Conservation (phyloP, 2,113 vertebrate species). For the Salvelinus sp. region DNA sequence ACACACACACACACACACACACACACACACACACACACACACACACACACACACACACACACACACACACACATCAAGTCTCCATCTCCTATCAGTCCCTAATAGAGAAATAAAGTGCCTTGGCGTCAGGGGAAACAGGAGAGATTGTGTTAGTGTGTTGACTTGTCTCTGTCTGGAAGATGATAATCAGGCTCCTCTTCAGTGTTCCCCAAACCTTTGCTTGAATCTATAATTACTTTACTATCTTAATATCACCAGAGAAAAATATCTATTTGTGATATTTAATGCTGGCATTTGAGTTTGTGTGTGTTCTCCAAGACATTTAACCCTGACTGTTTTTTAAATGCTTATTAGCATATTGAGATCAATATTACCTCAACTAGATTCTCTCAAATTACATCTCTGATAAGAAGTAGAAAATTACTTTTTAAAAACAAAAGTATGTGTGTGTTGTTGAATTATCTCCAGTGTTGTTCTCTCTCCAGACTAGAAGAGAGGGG, state of each 20-base stretch:
- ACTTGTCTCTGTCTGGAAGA: conserved; percentile 63
- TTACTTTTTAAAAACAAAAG: neutral
- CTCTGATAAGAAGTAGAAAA: neutral
- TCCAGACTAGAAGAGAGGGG: neutral
- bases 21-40: neutral
- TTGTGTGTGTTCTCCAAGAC: neutral
- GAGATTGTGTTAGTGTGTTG: conserved; percentile 60
- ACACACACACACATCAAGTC: conserved; percentile 23
- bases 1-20: too few relatives aligned
- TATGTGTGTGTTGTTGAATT: conserved; percentile 3
- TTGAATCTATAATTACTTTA: conserved; percentile 2
- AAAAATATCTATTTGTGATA: neutral
- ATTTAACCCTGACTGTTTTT: too few relatives aligned
- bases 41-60: conserved; percentile 7
- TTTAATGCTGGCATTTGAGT: neutral
- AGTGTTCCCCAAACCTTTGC: neutral
- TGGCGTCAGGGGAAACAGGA: conserved; percentile 60
- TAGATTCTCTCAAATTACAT: too few relatives aligned
- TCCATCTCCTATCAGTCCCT: conserved; percentile 48
- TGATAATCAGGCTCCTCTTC: conserved; percentile 51
- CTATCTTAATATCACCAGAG: neutral
- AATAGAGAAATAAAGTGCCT: conserved; percentile 63
- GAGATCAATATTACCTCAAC: too few relatives aligned
- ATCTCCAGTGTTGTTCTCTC: conserved; percentile 43
- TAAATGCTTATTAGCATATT: too few relatives aligned